Percentiles rank a stretch among this genome's conserved stretches.
Conservation (phyloP, 2,888 invertebrate species). For the Pandemis corylana region DNA sequence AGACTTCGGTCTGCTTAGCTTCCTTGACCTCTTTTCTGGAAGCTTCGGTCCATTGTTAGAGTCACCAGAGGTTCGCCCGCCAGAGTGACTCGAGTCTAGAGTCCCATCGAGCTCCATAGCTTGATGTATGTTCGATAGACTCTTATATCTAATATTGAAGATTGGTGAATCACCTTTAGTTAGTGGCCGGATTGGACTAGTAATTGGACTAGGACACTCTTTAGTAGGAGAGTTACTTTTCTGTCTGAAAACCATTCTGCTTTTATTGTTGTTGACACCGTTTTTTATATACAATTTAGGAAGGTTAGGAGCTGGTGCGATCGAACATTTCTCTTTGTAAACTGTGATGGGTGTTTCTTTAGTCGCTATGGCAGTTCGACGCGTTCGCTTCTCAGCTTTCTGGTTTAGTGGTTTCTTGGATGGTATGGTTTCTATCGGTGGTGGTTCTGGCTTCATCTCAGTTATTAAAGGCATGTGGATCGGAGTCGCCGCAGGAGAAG, state of each 20-base stretch:
- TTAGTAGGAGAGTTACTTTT: conserved; percentile 90
- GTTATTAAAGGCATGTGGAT: conserved; percentile 82
- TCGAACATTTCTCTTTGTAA: conserved; percentile 85
- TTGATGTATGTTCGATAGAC: conserved; percentile 89
- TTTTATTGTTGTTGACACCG: conserved; percentile 86
- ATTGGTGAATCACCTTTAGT: conserved; percentile 90
- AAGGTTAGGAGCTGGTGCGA: conserved; percentile 82
- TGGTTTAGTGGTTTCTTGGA: conserved; percentile 88
- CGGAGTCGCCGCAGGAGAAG: conserved; percentile 82
- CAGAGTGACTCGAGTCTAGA: conserved; percentile 95
- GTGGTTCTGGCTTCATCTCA: conserved; percentile 93
- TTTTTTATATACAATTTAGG: conserved; percentile 93
- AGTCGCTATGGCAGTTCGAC: conserved; percentile 86
- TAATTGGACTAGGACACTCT: conserved; percentile 87
- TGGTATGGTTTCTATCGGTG: conserved; percentile 96
- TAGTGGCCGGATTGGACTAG: conserved; percentile 80
- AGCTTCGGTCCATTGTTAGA: conserved; percentile 91
- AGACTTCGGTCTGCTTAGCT: conserved; percentile 92
- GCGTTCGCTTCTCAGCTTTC: conserved; percentile 90
- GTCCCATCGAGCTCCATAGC: conserved; percentile 92
- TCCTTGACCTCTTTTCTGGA: conserved; percentile 92
- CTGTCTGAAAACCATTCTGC: conserved; percentile 87
- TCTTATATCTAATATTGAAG: conserved; percentile 90
- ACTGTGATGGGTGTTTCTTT: conserved; percentile 84
- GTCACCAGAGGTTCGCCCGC: conserved; percentile 94